Evolutionary conservation across 2,888 invertebrate genomes (phyloP).

Genomic region (Aphidoletes aphidimyza): DNA sequence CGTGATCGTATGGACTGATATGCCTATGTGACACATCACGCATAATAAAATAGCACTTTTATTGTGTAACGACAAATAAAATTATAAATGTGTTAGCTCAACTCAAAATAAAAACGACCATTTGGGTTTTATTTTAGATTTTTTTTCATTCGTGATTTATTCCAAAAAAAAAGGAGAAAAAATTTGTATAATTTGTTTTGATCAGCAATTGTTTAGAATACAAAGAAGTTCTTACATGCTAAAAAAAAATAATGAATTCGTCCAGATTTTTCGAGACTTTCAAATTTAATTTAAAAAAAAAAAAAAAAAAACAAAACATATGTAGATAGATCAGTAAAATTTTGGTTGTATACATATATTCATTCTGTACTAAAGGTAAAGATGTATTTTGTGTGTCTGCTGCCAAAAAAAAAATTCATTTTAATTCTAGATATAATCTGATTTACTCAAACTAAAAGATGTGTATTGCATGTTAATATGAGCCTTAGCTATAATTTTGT

Average conservation of each 20-base stretch:
- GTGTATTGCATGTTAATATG: slow-evolving; percentile 44
- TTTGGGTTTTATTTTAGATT: background rate
- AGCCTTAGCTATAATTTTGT: background rate
- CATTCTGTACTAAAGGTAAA: background rate
- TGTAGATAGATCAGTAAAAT: background rate
- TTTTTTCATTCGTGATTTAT: slow-evolving; percentile 28
- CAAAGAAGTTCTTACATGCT: background rate
- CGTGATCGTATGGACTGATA: too few species aligned
- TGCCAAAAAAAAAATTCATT: background rate
- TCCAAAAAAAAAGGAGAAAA: background rate
- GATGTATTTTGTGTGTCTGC: background rate
- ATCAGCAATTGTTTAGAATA: slow-evolving; percentile 17
- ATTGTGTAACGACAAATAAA: too few species aligned
- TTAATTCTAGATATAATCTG: background rate
- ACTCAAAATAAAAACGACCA: too few species aligned
- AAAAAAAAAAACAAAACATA: background rate
- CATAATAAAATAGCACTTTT: too few species aligned
- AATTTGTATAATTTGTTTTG: background rate
- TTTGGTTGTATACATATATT: slow-evolving; percentile 11
- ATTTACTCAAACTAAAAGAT: slow-evolving; percentile 17
- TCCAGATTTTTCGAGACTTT: background rate
- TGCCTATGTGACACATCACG: too few species aligned
- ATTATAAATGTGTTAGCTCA: too few species aligned
- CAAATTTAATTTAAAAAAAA: background rate
- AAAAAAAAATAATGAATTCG: background rate